Base-by-base conservation (phyloP, 2,113 vertebrate species). In the Esox niger region DNA sequence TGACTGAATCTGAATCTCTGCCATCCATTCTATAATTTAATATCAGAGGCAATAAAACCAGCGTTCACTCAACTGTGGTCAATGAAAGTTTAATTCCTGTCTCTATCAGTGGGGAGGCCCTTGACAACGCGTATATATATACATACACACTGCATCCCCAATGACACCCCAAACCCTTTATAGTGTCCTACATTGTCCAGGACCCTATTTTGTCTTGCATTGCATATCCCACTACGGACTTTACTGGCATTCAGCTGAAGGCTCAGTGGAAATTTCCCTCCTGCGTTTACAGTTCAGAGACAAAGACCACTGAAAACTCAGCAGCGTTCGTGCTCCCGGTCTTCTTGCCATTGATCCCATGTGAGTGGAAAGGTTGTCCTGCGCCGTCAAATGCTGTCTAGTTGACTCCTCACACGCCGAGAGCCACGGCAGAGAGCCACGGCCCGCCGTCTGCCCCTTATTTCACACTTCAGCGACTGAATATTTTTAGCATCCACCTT, bases 401-500 rank as follows among this genome's bases (percentile, higher is more conserved):
- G 49, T 64, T 66, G n/a, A 75, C 77, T 77, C 73, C 67, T 73
- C 56, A 17, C 52, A 66, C 33, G 33, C 67, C 49, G 43, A 17
- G 5, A 58, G 62, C 61, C 38, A 31, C 47, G 65, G 15, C 56
- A 63, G 43, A 15, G 7, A 58, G 65, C 49, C 9, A 59, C 55
- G 70, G 60, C 47, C 77, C 73, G 64, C 62, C 68, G 56, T 32
- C 63, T 49, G 47, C n/a, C 21, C 47, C 47, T 20, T 20, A 17
- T 21, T 0, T 15, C 10, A 21, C 69, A 43, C 38, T 43, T 43
- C 58, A 46, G 43, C 64, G 35, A 27, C 66, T 8, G 47, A 13
- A 38, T 80, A 79, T 78, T 80, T 83, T 80, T 43, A 17, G 38
- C 38, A 43, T 43, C 38, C 38, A 17, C 38, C 38, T 21, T 80